Base-by-base conservation (phyloP, 2,888 invertebrate species). In the Protula sp. region DNA sequence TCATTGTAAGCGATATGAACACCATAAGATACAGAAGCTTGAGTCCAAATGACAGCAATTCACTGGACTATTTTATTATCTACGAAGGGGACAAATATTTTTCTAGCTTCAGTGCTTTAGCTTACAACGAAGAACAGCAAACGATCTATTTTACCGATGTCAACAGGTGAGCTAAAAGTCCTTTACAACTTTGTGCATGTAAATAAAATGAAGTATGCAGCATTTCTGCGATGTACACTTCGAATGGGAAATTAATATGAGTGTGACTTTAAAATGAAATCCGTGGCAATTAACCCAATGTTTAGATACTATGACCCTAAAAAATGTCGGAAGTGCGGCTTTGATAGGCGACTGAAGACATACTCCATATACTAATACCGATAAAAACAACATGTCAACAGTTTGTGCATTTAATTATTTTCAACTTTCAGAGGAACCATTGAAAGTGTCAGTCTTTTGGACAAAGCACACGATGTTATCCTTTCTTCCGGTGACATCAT, bases 1-100 rank as follows among this genome's bases (percentile, higher is more conserved):
- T 60, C 14, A 47, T 63, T 3, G 51, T 63, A 27, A 30, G 59
- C 19, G 62, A 63, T 55, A 31, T 63, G 29, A 57, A 56, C 31
- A 60, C 55, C 14, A 63, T 63, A 2, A 53, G 50, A 29, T 30
- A 48, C 47, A 22, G 29, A n/a, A 26, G 55, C 3, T 31, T 59
- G 38, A 14, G 14, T 38, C 9, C 9, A 19, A 19, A 9, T 14
- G 38, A 38, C 19, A 38, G 19, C 19, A 19, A 38, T 9, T 38
- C 38, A 38, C 38, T 19, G 9, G 38, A 14, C 9, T 38, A 38
- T 38, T n/a, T n/a, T n/a, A 14, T 38, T 5, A 38, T 38, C 5
- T 14, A 38, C 9, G 38, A 38, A 38, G 38, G 22, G 27, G 30
- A 2, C 14, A 48, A 30, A 28, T 9, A 22, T 2, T 24, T 30